Percentiles rank a stretch among this genome's conserved stretches.
These are phyloP conservation scores for Andrena cerasifolii DNA, from an alignment of 1,140 invertebrate genomes.

Conservation along the genomic window DNA sequence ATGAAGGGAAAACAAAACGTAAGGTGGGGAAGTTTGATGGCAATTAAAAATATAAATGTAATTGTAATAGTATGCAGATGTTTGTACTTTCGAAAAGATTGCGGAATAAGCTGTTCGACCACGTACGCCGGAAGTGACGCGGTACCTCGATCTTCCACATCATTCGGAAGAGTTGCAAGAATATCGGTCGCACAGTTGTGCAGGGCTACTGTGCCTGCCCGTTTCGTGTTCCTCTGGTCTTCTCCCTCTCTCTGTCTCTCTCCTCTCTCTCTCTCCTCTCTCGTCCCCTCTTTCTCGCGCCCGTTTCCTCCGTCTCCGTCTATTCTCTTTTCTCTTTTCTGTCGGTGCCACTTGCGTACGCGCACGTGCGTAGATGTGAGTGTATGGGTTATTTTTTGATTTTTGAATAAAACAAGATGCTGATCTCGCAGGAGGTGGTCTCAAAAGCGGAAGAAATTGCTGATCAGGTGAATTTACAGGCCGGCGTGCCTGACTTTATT, in stretches of 20 bases:
- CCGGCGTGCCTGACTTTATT: background rate
- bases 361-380: slow-evolving; percentile 70
- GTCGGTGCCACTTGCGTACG: slow-evolving; percentile 54
- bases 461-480: slow-evolving; percentile 90
- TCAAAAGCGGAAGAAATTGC: slow-evolving; percentile 96
- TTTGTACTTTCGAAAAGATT: slow-evolving; percentile 32
- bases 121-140: slow-evolving; percentile 65
- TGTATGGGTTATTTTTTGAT: slow-evolving; percentile 72
- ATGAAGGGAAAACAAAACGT: background rate
- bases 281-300: slow-evolving; percentile 15
- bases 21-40: background rate
- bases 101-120: slow-evolving; percentile 41
- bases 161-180: slow-evolving; percentile 46
- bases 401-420: slow-evolving; percentile 86
- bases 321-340: slow-evolving; percentile 16
- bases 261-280: too few relatives aligned
- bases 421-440: slow-evolving; percentile 93
- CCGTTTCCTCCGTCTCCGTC: slow-evolving; percentile 15
- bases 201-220: background rate
- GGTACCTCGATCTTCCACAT: slow-evolving; percentile 59
- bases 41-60: background rate
- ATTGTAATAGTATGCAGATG: background rate
- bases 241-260: slow-evolving; percentile 25
- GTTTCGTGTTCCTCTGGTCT: slow-evolving; percentile 25
- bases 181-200: slow-evolving; percentile 19